Base-by-base conservation (phyloP, 2,888 invertebrate species). In the Harmothoe impar region DNA sequence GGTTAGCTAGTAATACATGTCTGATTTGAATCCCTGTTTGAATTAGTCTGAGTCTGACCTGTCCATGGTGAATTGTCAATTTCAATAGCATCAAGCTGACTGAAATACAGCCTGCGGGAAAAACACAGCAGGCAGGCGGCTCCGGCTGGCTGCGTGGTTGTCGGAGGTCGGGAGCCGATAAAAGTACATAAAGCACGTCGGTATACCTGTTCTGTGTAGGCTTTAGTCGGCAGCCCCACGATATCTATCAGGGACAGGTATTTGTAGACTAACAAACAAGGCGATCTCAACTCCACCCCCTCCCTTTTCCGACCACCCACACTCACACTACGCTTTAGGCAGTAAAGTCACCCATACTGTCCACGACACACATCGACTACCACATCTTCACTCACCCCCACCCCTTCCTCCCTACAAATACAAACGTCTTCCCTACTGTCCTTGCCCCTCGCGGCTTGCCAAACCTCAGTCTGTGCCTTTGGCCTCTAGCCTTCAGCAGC, bases 191-290 rank as follows among this genome's bases (percentile, higher is more conserved):
- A 54, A 54, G 54, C 54, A n/a, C 86, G 72, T 72, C 72, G 25
- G 72, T 29, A 7, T 29, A 20, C 62, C 62, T n/a, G 20, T 1
- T 3, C 77, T 29, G 15, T 17, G 29, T 25, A 20, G 29, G 77
- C 5, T 77, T 20, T 77, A 17, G 77, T 31, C 23, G 81, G 15
- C 23, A 84, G 56, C 20, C 54, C 54, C 0, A 51, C 52, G 86
- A 86, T 86, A 51, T 56, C 86, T 86, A 86, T 86, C 86, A 54
- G 29, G 52, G 86, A 25, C 52, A 52, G 86, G 86, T 86, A 54
- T 52, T 86, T 86, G 86, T 54, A 12, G 25, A 52, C 54, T 54
- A 86, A 86, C 86, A 86, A 86, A 86, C 86, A 35, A 43, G 43
- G 29, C n/a, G 15, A 3, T 84, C n/a, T 20, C 43, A 78, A 29